These are phyloP conservation scores for Pogonomyrmex californicus DNA, from an alignment of 1,140 invertebrate genomes.

Conservation along the genomic window DNA sequence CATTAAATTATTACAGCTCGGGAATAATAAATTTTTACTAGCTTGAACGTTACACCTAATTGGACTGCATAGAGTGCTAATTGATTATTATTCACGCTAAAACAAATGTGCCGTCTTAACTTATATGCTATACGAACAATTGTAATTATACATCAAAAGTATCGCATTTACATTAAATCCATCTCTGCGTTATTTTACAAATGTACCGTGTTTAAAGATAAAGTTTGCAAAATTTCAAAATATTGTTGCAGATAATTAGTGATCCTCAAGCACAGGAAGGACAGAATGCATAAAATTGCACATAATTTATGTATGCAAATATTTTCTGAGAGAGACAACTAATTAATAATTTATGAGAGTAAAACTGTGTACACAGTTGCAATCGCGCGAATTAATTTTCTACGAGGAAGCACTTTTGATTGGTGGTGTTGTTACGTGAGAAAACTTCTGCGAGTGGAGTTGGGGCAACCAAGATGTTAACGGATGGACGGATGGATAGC, in stretches of 20 bases:
- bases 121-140: background rate
- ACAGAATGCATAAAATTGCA: conserved; percentile 21
- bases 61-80: background rate
- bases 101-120: background rate
- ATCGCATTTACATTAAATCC: background rate
- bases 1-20: background rate
- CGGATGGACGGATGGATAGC: conserved; percentile 7
- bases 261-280: too few species aligned
- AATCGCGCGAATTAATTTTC: conserved; percentile 3
- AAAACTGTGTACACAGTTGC: background rate
- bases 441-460: conserved; percentile 2
- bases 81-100: background rate
- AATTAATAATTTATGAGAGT: conserved; percentile 48
- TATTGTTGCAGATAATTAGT: conserved; percentile 4
- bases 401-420: conserved; percentile 1
- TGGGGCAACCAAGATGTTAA: conserved; percentile 31
- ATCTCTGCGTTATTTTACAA: background rate
- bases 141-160: background rate
- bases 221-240: conserved; percentile 2
- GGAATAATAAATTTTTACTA: conserved; percentile 33
- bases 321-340: conserved; percentile 29
- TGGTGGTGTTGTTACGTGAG: background rate
- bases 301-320: conserved; percentile 37
- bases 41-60: background rate
- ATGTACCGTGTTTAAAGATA: background rate